Conservation (phyloP, 1,140 invertebrate species). For the Saccostrea echinata region DNA sequence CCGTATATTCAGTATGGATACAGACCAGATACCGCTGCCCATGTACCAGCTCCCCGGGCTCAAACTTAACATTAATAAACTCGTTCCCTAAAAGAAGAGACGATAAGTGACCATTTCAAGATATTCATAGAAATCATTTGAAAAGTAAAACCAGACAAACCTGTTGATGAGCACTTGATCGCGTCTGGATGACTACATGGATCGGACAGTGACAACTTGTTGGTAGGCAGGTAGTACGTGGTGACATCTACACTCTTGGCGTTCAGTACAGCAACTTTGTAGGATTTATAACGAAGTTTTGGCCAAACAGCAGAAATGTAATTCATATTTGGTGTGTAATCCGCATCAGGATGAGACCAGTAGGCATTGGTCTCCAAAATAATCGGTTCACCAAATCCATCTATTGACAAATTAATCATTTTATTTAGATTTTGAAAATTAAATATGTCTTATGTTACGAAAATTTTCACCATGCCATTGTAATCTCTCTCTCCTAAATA, state of each 20-base stretch:
- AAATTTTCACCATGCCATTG: too few species aligned
- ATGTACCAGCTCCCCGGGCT: constrained; percentile 47
- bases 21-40: constrained; percentile 62
- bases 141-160: constrained; percentile 9
- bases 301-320: constrained; percentile 69
- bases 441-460: too few species aligned
- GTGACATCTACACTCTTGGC: constrained; percentile 43
- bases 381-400: constrained; percentile 47
- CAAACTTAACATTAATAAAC: constrained; percentile 54
- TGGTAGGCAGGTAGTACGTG: constrained; percentile 46
- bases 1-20: constrained; percentile 56
- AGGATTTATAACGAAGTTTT: constrained; percentile 56
- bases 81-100: constrained; percentile 49
- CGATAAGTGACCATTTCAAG: not conserved
- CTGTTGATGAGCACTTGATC: constrained; percentile 56
- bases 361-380: constrained; percentile 50
- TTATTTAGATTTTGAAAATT: too few species aligned
- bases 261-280: constrained; percentile 58
- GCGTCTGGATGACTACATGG: constrained; percentile 57
- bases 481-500: too few species aligned
- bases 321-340: constrained; percentile 62
- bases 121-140: not conserved
- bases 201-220: constrained; percentile 40
- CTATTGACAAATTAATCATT: not conserved
- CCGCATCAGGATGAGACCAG: constrained; percentile 54